These are phyloP conservation scores for Stichopus horrens DNA, from an alignment of 53 echinoderm and acorn worm species.

Conservation along the genomic window DNA sequence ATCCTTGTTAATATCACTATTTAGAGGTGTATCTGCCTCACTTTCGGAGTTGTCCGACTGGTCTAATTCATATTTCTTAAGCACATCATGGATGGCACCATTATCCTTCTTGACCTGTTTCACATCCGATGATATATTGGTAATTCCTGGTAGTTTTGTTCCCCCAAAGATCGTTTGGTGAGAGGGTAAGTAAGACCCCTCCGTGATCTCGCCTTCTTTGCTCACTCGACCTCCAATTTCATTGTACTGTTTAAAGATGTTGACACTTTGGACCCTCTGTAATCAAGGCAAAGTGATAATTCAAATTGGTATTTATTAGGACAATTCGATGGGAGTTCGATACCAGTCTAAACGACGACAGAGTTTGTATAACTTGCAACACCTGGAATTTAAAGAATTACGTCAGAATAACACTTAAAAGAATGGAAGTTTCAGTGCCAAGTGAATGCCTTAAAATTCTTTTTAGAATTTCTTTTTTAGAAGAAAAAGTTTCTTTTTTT, in stretches of 20 bases:
- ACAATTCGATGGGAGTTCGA: no score
- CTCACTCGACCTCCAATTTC: slow-evolving; percentile 86
- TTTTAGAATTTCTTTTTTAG: no score
- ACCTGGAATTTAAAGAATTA: no score
- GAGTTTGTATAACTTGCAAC: no score
- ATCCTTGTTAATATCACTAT: background rate
- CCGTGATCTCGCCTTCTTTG: slow-evolving; percentile 61
- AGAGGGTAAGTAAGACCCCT: slow-evolving; percentile 31
- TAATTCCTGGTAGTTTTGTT: background rate
- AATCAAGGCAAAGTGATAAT: no score
- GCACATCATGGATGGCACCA: background rate
- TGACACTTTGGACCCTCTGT: slow-evolving; percentile 56
- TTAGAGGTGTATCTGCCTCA: background rate
- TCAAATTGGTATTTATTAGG: no score
- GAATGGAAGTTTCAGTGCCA: no score
- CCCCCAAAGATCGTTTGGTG: background rate
- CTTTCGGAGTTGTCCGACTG: background rate
- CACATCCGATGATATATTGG: background rate
- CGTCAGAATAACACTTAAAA: no score
- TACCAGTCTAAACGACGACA: no score
- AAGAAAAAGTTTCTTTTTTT: no score
- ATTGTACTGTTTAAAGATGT: slow-evolving; percentile 80
- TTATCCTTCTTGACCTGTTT: background rate
- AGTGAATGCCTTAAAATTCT: no score
- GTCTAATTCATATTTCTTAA: slow-evolving; percentile 11